Evolutionary conservation across 30 jellyfish, hydroid and myxozoan genomes (phyloP).

Genomic region (Pseudorhiza aurosa): DNA sequence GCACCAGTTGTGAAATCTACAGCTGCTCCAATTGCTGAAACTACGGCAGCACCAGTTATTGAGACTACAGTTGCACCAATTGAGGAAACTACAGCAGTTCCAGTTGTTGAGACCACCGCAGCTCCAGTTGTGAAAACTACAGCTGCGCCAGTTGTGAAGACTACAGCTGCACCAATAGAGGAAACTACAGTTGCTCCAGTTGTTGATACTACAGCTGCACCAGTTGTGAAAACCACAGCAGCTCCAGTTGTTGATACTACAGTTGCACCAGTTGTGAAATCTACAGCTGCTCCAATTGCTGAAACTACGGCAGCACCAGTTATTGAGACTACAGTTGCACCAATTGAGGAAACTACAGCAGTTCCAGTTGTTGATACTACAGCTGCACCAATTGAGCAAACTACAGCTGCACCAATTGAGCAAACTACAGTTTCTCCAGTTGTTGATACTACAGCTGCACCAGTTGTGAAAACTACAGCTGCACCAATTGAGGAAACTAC

Average conservation of each 20-base stretch:
- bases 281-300: constrained; percentile 31
- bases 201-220: constrained; percentile 5
- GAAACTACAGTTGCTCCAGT: constrained; percentile 35
- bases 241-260: constrained; percentile 10
- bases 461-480: constrained; percentile 19
- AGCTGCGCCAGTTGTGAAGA: background rate
- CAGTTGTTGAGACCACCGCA: constrained; percentile 21
- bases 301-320: constrained; percentile 22
- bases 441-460: constrained; percentile 28
- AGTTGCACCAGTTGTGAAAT: constrained; percentile 31
- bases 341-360: constrained; percentile 24
- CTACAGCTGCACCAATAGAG: background rate
- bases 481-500: constrained; percentile 38
- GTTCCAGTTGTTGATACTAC: constrained; percentile 53
- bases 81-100: constrained; percentile 26
- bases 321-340: constrained; percentile 29
- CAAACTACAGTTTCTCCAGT: constrained; percentile 52
- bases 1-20: constrained; percentile 5
- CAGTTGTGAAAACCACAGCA: constrained; percentile 14
- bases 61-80: constrained; percentile 9
- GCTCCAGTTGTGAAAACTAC: constrained; percentile 24
- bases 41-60: constrained; percentile 25
- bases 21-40: constrained; percentile 25
- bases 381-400: constrained; percentile 33
- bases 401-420: constrained; percentile 23